Percentiles rank a stretch among this genome's conserved stretches.
Conservation (phyloP, 1,140 invertebrate species). For the Drosophila ambigua region DNA sequence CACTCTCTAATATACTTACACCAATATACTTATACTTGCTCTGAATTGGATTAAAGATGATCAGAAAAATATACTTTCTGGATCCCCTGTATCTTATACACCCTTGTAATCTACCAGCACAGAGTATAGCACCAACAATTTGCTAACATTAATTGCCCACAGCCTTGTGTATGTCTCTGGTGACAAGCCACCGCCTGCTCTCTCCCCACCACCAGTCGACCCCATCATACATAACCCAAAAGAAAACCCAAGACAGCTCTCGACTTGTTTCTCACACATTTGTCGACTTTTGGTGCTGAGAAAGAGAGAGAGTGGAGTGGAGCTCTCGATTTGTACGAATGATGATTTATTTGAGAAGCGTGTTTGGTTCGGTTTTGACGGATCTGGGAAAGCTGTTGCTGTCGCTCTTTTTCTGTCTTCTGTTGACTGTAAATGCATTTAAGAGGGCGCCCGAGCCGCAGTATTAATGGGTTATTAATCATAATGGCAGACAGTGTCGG, state of each 20-base stretch:
- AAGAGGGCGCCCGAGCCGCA: constrained; percentile 6
- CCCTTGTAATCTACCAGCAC: not conserved
- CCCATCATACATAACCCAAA: not conserved
- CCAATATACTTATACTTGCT: too few relatives aligned
- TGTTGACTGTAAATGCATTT: constrained; percentile 32
- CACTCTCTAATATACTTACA: too few relatives aligned
- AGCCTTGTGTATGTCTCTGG: constrained; percentile 25
- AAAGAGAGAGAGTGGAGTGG: constrained; percentile 7
- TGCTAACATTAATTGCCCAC: too few relatives aligned
- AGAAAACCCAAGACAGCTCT: constrained; percentile 12
- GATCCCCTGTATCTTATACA: not conserved
- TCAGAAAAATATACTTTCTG: too few relatives aligned
- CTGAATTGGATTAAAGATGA: too few relatives aligned
- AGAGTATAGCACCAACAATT: too few relatives aligned
- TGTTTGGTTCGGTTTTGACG: constrained; percentile 42
- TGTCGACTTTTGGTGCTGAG: constrained; percentile 20
- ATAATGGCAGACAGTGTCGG: constrained; percentile 16
- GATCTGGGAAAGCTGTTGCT: constrained; percentile 54
- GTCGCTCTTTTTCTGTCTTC: constrained; percentile 2
- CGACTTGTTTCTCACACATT: constrained; percentile 46
- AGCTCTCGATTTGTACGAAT: constrained; percentile 23
- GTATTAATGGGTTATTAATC: constrained; percentile 65
- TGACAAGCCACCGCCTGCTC: constrained; percentile 43
- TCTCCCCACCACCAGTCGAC: too few relatives aligned
- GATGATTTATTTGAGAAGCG: constrained; percentile 69